Evolutionary conservation across 1,140 invertebrate genomes (phyloP).

Genomic region (Rhizoglyphus robini): DNA sequence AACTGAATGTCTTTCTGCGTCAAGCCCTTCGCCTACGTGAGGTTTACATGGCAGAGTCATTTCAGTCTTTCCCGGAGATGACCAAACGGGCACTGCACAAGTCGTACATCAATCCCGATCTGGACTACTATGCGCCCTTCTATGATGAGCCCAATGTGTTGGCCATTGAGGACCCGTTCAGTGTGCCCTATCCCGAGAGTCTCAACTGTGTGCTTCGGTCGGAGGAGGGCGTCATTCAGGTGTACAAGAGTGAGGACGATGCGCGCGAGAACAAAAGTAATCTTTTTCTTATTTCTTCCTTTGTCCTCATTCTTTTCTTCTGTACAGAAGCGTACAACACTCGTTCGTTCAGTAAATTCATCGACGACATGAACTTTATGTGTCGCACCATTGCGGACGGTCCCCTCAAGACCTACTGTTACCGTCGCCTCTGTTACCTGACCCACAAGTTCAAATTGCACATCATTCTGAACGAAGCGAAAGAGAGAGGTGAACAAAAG

Average conservation of each 20-base stretch:
- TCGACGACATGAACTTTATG: constrained; percentile 66
- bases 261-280: constrained; percentile 39
- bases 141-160: constrained; percentile 66
- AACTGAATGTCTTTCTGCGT: constrained; percentile 40
- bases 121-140: neutral
- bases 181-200: constrained; percentile 43
- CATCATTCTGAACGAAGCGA: constrained; percentile 87
- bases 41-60: constrained; percentile 73
- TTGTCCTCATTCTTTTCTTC: neutral
- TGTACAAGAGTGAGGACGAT: constrained; percentile 52
- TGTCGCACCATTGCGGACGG: constrained; percentile 92
- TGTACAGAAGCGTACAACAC: constrained; percentile 16
- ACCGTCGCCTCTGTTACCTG: constrained; percentile 83
- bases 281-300: neutral
- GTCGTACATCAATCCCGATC: constrained; percentile 2
- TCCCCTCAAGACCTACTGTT: constrained; percentile 95
- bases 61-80: constrained; percentile 69
- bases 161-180: constrained; percentile 63
- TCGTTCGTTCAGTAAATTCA: constrained; percentile 56
- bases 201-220: constrained; percentile 55
- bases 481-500: constrained; percentile 93
- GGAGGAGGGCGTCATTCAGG: constrained; percentile 67
- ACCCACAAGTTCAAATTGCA: constrained; percentile 92
- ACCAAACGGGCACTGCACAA: constrained; percentile 34
- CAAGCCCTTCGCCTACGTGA: constrained; percentile 69